Evolutionary conservation across 2,113 vertebrate species (phyloP).

Genomic region (Tenrec ecaudatus): DNA sequence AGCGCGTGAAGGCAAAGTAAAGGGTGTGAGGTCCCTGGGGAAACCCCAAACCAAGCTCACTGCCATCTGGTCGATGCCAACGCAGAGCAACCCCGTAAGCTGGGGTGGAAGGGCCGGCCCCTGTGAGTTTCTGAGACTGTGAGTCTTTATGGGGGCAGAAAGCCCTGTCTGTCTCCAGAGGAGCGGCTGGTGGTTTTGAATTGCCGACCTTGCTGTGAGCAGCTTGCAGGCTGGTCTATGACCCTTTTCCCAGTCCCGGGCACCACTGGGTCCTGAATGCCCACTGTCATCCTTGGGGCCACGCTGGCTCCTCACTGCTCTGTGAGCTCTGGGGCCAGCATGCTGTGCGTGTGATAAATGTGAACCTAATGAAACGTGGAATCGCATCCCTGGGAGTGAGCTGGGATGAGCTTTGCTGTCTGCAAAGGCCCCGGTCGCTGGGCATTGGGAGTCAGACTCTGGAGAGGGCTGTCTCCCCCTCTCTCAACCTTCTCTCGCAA

Average conservation of each 20-base stretch:
- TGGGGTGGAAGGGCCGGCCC: no score
- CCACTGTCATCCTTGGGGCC: no score
- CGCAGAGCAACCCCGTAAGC: no score
- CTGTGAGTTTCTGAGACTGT: no score
- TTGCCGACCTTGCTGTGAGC: no score
- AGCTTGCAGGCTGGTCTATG: background rate
- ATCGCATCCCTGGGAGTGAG: background rate
- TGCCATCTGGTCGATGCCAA: no score
- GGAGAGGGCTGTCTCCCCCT: background rate
- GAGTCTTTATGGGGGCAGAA: no score
- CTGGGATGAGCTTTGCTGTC: background rate
- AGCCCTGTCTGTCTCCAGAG: no score
- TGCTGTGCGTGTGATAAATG: background rate
- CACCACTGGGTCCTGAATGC: background rate
- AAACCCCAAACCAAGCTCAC: no score
- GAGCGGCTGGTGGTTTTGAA: no score
- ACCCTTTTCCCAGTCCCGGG: background rate
- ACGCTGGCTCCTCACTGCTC: accelerated
- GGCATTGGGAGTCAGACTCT: background rate
- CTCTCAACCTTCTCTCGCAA: background rate
- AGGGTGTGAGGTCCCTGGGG: background rate
- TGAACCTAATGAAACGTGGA: background rate
- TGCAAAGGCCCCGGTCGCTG: background rate
- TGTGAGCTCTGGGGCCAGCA: background rate
- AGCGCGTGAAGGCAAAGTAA: background rate